phyloP scores from a whole-genome alignment of 2,888 invertebrate species.

The Hirtodrosophila cameraria region DNA sequence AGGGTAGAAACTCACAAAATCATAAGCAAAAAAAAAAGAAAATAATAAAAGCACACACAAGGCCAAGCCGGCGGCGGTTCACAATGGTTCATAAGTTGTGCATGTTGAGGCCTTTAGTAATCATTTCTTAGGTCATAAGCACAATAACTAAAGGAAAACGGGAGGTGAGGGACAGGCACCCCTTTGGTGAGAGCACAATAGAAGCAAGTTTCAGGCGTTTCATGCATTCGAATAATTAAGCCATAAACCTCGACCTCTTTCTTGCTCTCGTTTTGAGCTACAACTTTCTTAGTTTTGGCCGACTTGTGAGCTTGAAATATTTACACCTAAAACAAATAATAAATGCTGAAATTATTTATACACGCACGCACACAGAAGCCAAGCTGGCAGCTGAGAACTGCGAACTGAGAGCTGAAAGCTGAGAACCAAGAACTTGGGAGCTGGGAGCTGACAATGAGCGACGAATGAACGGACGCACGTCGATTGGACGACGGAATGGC shows the following conservation, averaged over 20 bases:
- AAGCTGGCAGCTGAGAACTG: neutral
- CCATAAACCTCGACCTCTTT: constrained; percentile 81
- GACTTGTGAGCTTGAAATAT: constrained; percentile 77
- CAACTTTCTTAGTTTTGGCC: constrained; percentile 44
- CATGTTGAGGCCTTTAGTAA: constrained; percentile 31
- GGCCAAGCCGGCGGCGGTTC: constrained; percentile 7
- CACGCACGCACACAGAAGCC: constrained; percentile 60
- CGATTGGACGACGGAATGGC: constrained; percentile 65
- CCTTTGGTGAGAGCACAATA: constrained; percentile 33
- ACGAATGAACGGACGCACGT: constrained; percentile 39
- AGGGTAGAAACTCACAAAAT: constrained; percentile 21
- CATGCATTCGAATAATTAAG: constrained; percentile 80
- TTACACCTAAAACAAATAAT: constrained; percentile 78
- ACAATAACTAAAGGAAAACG: constrained; percentile 47
- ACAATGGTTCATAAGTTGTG: constrained; percentile 17
- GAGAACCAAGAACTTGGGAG: too few species aligned
- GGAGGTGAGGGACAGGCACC: constrained; percentile 39
- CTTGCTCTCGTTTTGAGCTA: constrained; percentile 29
- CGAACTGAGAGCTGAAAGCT: too few species aligned
- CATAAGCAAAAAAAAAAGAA: constrained; percentile 19
- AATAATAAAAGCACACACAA: constrained; percentile 2
- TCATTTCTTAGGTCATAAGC: constrained; percentile 54
- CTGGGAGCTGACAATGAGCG: constrained; percentile 46
- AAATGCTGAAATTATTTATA: constrained; percentile 76
- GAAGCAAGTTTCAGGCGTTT: constrained; percentile 52